Base-by-base conservation (phyloP, 2,797 vertebrate species). In the Semotilus atromaculatus region DNA sequence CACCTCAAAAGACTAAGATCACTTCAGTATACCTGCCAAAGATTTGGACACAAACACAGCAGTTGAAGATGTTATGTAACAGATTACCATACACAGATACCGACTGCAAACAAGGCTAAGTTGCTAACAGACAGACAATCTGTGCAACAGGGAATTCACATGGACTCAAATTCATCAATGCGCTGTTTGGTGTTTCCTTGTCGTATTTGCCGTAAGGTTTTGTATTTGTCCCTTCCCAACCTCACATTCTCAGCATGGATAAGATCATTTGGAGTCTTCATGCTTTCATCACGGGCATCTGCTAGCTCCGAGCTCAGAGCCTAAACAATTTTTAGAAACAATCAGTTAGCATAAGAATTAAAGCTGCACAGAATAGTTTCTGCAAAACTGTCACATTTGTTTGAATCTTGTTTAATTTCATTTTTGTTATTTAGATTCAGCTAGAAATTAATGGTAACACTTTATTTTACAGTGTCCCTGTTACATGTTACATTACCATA, bases 101-200 rank as follows among this genome's bases (percentile, higher is more conserved):
- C 26, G 31, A 60, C 79, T 68, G 31, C 53, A 16, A 71, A 43
- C 4, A 1, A 38, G 34, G 21, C 11, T 48, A 72, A 45, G 36
- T n/a, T n/a, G n/a, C n/a, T n/a, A n/a, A n/a, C n/a, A 60, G 53
- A 26, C 11, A 38, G 21, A 60, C 23, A 60, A 38, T 38, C 67
- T 38, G 9, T 81, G 34, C 11, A 70, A 48, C 21, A 19, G 16
- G 6, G 29, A 77, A 78, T 92, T 97, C 95, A 99, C 98, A 99
- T 97, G 90, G 97, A 98, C 91, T 99, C 98, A 86, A 99, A 99
- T 88, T 99, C 98, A 55, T 99, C 98, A 0, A 99, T 98, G 80
- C 98, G 97, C 87, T 99, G 98, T 91, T 99, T 99, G 91, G 98
- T 99, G 93, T 99, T 99, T 87, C 98, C 98, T 93, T 97, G 98